Base-by-base conservation (phyloP, 2,888 invertebrate genomes). In the Ganaspis brasiliensis region DNA sequence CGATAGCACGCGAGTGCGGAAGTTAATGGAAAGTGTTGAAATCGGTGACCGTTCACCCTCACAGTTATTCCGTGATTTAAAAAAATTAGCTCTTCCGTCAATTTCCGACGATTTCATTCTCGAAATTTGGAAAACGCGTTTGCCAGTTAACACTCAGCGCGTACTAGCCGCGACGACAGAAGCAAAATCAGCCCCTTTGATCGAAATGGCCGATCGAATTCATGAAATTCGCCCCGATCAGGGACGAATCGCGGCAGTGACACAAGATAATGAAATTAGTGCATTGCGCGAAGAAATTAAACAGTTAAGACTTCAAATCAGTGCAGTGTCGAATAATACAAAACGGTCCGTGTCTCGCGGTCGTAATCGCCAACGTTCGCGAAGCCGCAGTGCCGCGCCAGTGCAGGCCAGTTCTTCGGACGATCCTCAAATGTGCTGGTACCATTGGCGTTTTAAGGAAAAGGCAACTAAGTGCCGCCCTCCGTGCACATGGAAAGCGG, bases 21-120 rank as follows among this genome's bases (percentile, higher is more conserved):
- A 24, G 2, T 10, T 74, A 0, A 35, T 80, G 2, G 72, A 59
- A n/a, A 35, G 61, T 4, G 63, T 72, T 0, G 70, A 72, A 1
- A 56, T 79, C 5, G 79, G 75, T 0, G 75, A 72, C 37, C n/a
- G 19, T 0, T 70, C 73, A 16, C 79, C 82, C 0, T 73, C 72
- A 2, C 49, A 73, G 2, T 76, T 75, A n/a, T 26, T 77, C 1
- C 74, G 71, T 9, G 31, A 31, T n/a, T 16, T 59, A 0, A 35
- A 35, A 19, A 35, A 31, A 8, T 35, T 59, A 16, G n/a, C 59
- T 9, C 14, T 9, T 1, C 9, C 16, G n/a, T 31, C 31, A 10
- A 59, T 31, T 9, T 6, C 16, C 0, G 35, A 59, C 9, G 59
- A 59, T 9, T 31, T 59, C 6, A 59, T 59, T 10, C 16, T 59